A percentile compares a stretch with the other conserved stretches of the same genome.
phyloP scores from a whole-genome alignment of 2,888 invertebrate species.

The Meliscaeva auricollis region DNA sequence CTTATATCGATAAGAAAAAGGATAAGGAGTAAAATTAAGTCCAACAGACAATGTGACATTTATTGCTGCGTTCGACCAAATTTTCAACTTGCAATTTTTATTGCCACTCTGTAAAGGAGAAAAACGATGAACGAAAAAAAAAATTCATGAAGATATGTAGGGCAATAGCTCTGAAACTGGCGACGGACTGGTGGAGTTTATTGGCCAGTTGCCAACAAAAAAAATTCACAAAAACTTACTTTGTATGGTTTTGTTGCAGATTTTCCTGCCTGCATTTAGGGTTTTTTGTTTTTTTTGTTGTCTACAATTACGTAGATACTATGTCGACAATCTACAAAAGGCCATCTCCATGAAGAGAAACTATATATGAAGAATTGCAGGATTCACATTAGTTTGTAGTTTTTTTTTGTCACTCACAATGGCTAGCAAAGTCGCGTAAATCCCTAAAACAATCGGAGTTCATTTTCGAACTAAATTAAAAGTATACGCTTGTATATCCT shows the following conservation, averaged over 20 bases:
- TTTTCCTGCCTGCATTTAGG: slow-evolving; percentile 29
- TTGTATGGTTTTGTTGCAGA: slow-evolving; percentile 52
- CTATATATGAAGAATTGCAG: slow-evolving; percentile 16
- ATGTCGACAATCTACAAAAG: slow-evolving; percentile 12
- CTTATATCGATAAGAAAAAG: slow-evolving; percentile 31
- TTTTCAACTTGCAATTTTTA: slow-evolving; percentile 61
- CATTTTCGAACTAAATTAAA: slow-evolving; percentile 35
- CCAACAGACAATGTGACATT: slow-evolving; percentile 65
- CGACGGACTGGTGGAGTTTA: slow-evolving; percentile 70
- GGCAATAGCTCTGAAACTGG: slow-evolving; percentile 70
- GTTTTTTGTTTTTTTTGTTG: neutral
- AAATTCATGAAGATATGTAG: slow-evolving; percentile 47
- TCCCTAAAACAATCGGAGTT: slow-evolving; percentile 21
- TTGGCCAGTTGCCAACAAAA: slow-evolving; percentile 64
- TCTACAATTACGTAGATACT: slow-evolving; percentile 9
- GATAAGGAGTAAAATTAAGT: slow-evolving; percentile 70
- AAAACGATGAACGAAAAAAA: slow-evolving; percentile 6
- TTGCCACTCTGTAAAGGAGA: slow-evolving; percentile 43
- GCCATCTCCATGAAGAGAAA: neutral
- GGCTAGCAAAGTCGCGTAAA: neutral
- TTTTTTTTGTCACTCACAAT: neutral
- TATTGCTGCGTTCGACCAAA: slow-evolving; percentile 65
- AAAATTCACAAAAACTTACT: slow-evolving; percentile 42
- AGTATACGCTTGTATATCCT: slow-evolving; percentile 1
- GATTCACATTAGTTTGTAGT: slow-evolving; percentile 13